phyloP scores from a whole-genome alignment of 2,888 invertebrate species.

The Phytoseiulus persimilis region DNA sequence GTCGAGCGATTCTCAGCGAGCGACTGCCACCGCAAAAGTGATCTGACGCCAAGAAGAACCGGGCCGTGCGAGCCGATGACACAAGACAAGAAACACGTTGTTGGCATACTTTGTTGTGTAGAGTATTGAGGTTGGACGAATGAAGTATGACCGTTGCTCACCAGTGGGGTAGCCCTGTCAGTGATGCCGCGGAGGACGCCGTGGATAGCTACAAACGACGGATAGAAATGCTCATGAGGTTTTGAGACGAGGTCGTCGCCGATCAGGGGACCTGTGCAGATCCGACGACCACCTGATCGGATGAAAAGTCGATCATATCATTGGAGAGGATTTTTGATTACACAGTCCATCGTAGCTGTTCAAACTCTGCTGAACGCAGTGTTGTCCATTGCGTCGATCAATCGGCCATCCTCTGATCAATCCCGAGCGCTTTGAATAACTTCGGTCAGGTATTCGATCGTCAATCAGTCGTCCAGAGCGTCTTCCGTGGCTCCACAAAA shows the following conservation, averaged over 20 bases:
- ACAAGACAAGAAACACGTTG: no score
- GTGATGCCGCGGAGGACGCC: conserved; percentile 49
- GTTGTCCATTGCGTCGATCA: neutral
- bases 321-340: neutral
- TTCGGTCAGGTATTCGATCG: neutral
- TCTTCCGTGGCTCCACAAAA: neutral
- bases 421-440: neutral
- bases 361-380: neutral
- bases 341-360: neutral
- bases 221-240: conserved; percentile 39
- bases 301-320: no score
- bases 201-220: conserved; percentile 48
- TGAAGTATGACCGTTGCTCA: conserved; percentile 25
- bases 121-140: no score
- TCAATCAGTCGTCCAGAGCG: neutral
- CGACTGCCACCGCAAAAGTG: neutral
- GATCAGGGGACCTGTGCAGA: neutral
- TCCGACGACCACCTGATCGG: no score
- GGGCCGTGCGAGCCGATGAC: no score
- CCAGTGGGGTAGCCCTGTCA: conserved; percentile 47
- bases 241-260: conserved; percentile 41
- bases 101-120: no score
- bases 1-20: conserved; percentile 31
- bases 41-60: no score
- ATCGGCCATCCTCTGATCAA: neutral